Percentiles rank a stretch among this genome's conserved stretches.
Evolutionary conservation across 2,797 vertebrate species (phyloP).

Genomic region (Mormyrus proboscirostris): DNA sequence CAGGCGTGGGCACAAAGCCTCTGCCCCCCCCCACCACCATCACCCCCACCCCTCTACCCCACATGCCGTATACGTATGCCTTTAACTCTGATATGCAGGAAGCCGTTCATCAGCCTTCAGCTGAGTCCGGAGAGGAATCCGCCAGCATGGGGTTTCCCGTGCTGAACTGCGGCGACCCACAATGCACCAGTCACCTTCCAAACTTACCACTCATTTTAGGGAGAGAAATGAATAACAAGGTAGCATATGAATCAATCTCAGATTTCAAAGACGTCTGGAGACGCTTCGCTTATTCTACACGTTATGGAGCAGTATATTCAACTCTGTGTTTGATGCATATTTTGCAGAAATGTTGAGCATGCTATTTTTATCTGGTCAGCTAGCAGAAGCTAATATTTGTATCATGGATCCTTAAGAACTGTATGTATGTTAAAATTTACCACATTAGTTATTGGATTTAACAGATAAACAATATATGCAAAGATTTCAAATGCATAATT

Average conservation of each 20-base stretch:
- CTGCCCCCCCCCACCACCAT: neutral
- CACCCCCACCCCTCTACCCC: neutral
- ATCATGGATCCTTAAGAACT: neutral
- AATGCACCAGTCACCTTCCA: neutral
- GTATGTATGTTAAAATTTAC: neutral
- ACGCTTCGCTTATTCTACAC: neutral
- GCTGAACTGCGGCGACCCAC: neutral
- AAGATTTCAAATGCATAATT: neutral
- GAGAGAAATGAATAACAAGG: neutral
- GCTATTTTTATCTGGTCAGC: neutral
- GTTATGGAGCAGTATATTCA: neutral
- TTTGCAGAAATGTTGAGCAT: neutral
- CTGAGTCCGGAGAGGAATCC: neutral
- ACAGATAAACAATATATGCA: neutral
- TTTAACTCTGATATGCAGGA: neutral
- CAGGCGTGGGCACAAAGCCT: neutral
- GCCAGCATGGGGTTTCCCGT: neutral
- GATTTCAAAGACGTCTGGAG: neutral
- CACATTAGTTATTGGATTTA: neutral
- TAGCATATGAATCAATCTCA: neutral
- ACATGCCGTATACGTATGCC: neutral
- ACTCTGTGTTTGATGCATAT: neutral
- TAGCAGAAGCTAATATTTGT: neutral
- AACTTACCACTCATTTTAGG: neutral
- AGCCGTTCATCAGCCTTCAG: neutral